Base-by-base conservation (phyloP, 1,140 invertebrate genomes). In the Medauroidea extradentata region DNA sequence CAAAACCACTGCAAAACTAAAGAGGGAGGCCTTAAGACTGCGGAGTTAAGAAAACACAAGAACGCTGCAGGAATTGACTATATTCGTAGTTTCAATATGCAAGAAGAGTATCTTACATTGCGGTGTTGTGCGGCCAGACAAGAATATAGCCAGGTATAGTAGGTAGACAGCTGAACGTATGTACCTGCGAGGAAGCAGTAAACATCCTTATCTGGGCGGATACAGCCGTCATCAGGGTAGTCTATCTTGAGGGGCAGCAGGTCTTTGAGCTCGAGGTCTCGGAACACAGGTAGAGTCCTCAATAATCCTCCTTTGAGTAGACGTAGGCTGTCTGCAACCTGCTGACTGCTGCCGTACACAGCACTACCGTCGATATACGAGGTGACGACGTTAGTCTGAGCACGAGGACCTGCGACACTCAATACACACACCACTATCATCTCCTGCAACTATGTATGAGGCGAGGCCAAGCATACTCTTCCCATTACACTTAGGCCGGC, bases 161-260 rank as follows among this genome's bases (percentile, higher is more conserved):
- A 19, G 41, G 5, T 43, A 2, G 3, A 5, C 5, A 43, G 9
- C 9, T 39, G 38, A n/a, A 11, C 38, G 9, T 39, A 39, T 39
- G n/a, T 57, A 74, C 80, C 80, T 43, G 80, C 79, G n/a, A 80
- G 69, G 64, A 82, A 82, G 62, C 81, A 82, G 62, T 71, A 81
- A n/a, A 76, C 59, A 52, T 81, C 75, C 19, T 66, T 65, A 53
- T 70, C 66, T 3, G 76, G 76, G 38, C 81, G 60, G 57, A 78
- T 79, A 61, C 81, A 82, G 14, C 78, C 79, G 29, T 77, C 72
- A 59, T 81, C 79, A 14, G 81, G 81, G 25, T 78, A 71, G 11
- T 74, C 63, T 13, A 73, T 71, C 57, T 80, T 80, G 16, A 78
- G 71, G 0, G 81, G 81, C 25, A 82, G 62, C 53, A 82, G 62